These are phyloP conservation scores for Andricus curvator DNA, from an alignment of 2,888 invertebrate species.

Conservation along the genomic window DNA sequence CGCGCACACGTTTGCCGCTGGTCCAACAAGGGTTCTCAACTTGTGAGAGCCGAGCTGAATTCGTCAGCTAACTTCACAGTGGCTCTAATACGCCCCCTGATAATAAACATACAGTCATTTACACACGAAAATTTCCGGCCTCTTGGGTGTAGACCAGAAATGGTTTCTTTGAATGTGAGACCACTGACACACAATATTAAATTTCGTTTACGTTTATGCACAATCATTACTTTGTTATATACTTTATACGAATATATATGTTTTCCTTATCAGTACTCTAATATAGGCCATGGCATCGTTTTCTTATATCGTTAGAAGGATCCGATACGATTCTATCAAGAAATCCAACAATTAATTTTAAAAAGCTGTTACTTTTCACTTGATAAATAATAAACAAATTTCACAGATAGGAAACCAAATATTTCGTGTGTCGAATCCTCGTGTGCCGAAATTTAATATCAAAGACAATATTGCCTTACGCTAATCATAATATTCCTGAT, in stretches of 20 bases:
- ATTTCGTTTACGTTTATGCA: slow-evolving; percentile 29
- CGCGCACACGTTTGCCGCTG: too few species aligned
- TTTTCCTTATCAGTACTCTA: slow-evolving; percentile 54
- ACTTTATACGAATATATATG: slow-evolving; percentile 41
- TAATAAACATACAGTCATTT: background rate
- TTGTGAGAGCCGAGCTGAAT: too few species aligned
- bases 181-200: slow-evolving; percentile 31
- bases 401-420: background rate
- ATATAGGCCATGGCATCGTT: slow-evolving; percentile 72
- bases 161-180: slow-evolving; percentile 7
- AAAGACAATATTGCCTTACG: slow-evolving; percentile 63
- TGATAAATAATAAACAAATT: too few species aligned
- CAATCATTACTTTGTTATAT: slow-evolving; percentile 34
- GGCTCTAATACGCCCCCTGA: too few species aligned
- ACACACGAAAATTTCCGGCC: background rate
- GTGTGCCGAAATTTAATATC: slow-evolving; percentile 55
- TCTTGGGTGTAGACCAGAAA: background rate
- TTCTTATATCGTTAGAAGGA: slow-evolving; percentile 61
- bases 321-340: slow-evolving; percentile 46
- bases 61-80: too few species aligned
- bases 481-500: slow-evolving; percentile 61
- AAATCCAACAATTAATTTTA: background rate
- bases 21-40: too few species aligned
- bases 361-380: background rate
- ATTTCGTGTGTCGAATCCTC: slow-evolving; percentile 12